Conservation (phyloP, 2,113 vertebrate species). For the Microtus montanus region DNA sequence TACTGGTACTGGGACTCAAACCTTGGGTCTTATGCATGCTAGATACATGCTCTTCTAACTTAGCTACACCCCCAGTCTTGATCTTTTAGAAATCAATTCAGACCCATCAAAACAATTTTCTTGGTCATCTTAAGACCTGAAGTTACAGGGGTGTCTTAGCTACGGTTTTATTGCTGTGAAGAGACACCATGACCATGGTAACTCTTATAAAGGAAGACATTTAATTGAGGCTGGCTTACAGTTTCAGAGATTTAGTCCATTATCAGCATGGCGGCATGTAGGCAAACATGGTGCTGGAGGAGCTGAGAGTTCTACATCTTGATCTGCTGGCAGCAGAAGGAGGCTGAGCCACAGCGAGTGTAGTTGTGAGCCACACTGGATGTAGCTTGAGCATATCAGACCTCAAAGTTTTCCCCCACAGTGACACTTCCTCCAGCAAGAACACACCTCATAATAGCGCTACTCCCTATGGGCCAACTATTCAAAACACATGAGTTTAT, state of each 20-base stretch:
- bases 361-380: not conserved
- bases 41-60: not conserved
- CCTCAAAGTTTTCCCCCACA: not conserved
- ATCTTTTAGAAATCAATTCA: slow-evolving; percentile 7
- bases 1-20: not conserved
- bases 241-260: not conserved
- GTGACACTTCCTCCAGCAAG: not conserved
- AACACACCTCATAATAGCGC: not conserved
- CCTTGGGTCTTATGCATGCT: not conserved
- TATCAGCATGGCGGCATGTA: not conserved
- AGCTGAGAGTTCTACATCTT: not conserved
- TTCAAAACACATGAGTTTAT: not conserved
- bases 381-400: not conserved
- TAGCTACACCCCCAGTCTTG: not conserved
- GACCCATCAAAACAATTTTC: not conserved
- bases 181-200: not conserved
- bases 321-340: not conserved
- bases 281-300: not conserved
- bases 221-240: not conserved
- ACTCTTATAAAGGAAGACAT: not conserved
- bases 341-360: not conserved
- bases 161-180: not conserved
- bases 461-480: not conserved
- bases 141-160: not conserved
- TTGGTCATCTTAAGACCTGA: slow-evolving; percentile 3